Evolutionary conservation across 2,113 vertebrate species (phyloP).

Genomic region (Sciurus niger): DNA sequence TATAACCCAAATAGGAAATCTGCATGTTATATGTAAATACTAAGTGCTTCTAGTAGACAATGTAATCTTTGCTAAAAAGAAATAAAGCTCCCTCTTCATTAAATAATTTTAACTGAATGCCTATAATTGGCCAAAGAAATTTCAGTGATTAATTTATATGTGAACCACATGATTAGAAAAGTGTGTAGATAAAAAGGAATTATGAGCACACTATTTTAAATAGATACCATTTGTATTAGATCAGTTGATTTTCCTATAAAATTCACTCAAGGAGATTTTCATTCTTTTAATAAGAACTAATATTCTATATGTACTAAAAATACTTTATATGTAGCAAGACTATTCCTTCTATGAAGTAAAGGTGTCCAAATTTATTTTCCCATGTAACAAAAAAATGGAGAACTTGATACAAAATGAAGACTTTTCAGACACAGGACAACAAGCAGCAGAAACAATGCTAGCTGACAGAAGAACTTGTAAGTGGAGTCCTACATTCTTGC

Average conservation of each 20-base stretch:
- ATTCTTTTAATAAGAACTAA: neutral
- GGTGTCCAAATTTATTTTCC: neutral
- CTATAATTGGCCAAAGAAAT: neutral
- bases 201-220: neutral
- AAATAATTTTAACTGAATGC: conserved; percentile 11
- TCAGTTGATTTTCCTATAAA: neutral
- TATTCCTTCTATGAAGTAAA: neutral
- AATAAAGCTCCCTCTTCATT: neutral
- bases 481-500: neutral
- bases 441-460: neutral
- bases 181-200: neutral
- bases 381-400: neutral
- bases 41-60: neutral
- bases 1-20: neutral
- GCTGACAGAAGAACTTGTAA: neutral
- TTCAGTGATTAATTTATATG: neutral
- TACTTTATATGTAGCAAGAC: neutral
- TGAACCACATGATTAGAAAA: neutral
- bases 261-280: neutral
- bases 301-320: neutral
- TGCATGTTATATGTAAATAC: neutral
- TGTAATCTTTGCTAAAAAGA: neutral
- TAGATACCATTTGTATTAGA: neutral
- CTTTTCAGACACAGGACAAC: neutral
- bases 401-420: neutral